Evolutionary conservation across 1,140 invertebrate genomes (phyloP).

Genomic region (Nylanderia fulva): DNA sequence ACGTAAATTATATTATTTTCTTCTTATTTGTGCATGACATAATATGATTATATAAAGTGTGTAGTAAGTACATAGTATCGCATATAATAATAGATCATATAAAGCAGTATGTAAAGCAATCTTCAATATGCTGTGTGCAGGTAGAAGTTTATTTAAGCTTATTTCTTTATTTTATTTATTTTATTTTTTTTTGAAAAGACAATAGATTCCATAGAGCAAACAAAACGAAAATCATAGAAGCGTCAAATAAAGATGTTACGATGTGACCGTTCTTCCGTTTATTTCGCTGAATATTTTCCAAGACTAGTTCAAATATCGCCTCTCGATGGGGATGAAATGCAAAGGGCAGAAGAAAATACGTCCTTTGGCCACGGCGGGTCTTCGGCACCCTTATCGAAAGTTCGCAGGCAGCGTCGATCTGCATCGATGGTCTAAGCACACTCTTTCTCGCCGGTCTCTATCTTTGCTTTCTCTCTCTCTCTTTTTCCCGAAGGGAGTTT

Average conservation of each 20-base stretch:
- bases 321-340: constrained; percentile 44
- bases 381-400: constrained; percentile 34
- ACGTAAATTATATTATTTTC: no score
- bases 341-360: constrained; percentile 46
- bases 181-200: background rate
- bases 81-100: no score
- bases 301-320: constrained; percentile 3
- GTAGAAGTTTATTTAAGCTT: background rate
- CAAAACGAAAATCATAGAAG: constrained; percentile 5
- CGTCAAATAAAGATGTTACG: background rate
- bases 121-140: no score
- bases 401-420: constrained; percentile 54
- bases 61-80: background rate
- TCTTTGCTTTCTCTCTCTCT: background rate
- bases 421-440: constrained; percentile 34
- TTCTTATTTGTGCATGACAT: background rate
- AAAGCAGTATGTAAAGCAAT: no score
- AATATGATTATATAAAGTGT: background rate
- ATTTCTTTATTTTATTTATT: background rate
- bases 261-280: background rate
- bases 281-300: constrained; percentile 16
- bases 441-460: background rate
- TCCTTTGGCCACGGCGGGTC: constrained; percentile 24
- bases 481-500: constrained; percentile 11
- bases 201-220: background rate